These are phyloP conservation scores for Phaethornis superciliosus DNA, from an alignment of 2,113 vertebrate species.

Conservation along the genomic window DNA sequence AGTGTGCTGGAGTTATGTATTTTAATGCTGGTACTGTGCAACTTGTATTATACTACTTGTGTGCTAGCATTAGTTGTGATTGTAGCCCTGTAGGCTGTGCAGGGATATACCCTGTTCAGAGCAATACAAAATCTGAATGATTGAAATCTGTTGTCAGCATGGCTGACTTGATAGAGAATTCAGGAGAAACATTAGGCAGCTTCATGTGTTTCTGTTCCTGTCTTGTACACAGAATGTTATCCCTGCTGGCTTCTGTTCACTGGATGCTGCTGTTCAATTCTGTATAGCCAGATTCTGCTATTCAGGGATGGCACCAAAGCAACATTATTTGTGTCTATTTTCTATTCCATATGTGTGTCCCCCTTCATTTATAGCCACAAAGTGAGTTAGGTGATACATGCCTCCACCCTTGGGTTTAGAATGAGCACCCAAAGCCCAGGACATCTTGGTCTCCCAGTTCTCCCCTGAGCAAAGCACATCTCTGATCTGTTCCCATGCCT, in stretches of 20 bases:
- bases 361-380: neutral
- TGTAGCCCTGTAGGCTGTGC: neutral
- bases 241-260: rapidly evolving
- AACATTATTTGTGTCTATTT: neutral
- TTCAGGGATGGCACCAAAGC: neutral
- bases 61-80: neutral
- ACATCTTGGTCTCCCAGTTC: neutral
- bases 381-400: rapidly evolving
- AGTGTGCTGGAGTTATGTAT: neutral
- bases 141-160: neutral
- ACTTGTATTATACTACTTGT: neutral
- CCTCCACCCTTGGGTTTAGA: neutral
- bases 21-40: neutral
- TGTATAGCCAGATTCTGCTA: neutral
- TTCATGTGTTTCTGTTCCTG: neutral
- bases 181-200: neutral
- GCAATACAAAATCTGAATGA: neutral
- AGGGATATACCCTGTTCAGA: neutral
- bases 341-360: neutral
- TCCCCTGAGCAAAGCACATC: rapidly evolving
- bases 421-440: neutral
- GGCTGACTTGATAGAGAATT: neutral
- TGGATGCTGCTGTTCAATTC: neutral
- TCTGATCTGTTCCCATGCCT: neutral
- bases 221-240: neutral